phyloP scores from a whole-genome alignment of 2,797 vertebrate genomes.

The Danionella dracula region DNA sequence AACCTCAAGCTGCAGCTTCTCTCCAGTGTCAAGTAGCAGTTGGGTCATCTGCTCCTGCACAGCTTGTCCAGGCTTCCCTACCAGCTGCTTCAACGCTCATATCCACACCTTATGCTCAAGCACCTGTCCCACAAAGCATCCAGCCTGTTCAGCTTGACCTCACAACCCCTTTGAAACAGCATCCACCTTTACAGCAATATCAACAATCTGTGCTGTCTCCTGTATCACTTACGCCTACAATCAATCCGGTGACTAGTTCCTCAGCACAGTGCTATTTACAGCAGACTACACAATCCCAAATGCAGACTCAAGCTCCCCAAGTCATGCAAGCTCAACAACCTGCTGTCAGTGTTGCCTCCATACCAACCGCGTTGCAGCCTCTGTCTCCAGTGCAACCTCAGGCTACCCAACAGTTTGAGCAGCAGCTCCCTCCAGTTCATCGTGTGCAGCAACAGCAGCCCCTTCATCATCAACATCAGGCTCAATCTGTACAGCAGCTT shows the following conservation, averaged over 20 bases:
- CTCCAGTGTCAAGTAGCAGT: slow-evolving; percentile 28
- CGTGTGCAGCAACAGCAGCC: slow-evolving; percentile 47
- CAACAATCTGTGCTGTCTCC: slow-evolving; percentile 60
- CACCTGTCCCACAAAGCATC: slow-evolving; percentile 53
- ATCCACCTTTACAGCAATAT: slow-evolving; percentile 56
- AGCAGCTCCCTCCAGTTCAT: slow-evolving; percentile 56
- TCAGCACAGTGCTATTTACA: slow-evolving; percentile 53
- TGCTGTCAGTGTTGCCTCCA: slow-evolving; percentile 31
- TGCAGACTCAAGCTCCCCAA: slow-evolving; percentile 46
- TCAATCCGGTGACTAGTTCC: slow-evolving; percentile 48
- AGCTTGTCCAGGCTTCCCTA: slow-evolving; percentile 30
- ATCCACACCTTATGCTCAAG: slow-evolving; percentile 51
- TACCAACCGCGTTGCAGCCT: slow-evolving; percentile 53
- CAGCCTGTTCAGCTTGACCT: slow-evolving; percentile 55
- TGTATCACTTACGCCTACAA: slow-evolving; percentile 38
- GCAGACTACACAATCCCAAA: slow-evolving; percentile 51
- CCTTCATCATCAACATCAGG: slow-evolving; percentile 45
- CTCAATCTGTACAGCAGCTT: slow-evolving; percentile 51
- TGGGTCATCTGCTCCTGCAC: background rate
- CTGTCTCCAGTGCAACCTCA: slow-evolving; percentile 45
- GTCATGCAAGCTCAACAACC: slow-evolving; percentile 54
- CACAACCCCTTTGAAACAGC: slow-evolving; percentile 49
- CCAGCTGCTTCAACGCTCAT: slow-evolving; percentile 45
- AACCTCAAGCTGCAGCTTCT: slow-evolving; percentile 33
- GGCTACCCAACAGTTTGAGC: slow-evolving; percentile 57